Base-by-base conservation (phyloP, 2,113 vertebrate species). In the Rhipidura dahli region DNA sequence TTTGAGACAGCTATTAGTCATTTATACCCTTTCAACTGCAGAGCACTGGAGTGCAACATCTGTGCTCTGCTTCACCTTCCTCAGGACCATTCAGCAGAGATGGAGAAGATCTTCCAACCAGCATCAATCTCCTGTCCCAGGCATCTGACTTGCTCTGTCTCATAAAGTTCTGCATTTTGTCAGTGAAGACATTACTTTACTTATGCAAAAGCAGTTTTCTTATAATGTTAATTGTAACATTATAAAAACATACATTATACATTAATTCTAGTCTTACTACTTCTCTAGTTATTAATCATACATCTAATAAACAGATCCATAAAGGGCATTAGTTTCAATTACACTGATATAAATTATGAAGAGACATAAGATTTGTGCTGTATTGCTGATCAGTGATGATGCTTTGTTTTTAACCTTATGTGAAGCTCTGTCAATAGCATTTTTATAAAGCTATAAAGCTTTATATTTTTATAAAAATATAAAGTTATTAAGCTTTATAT, bases 1-100 rank as follows among this genome's bases (percentile, higher is more conserved):
- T 90, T 88, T 63, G 54, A 81, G 87, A 89, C 87, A 87, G 79
- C 68, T 75, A 33, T 95, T 94, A 78, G 69, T 94, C 87, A 87
- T 92, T 91, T 81, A 87, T 54, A n/a, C 68, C 50, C 68, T 97
- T 86, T 89, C 59, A 63, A 9, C 54, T 90, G 30, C 45, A 63
- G 68, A 90, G 21, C 49, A 26, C 23, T 93, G 82, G 82, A 1
- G 11, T 86, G 51, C 47, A 94, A 79, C 69, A 71, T 83, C 86
- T 90, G 72, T 84, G 56, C 65, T 92, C 37, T 70, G 13, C 76
- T 64, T 87, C 64, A 94, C 71, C 92, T 96, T 96, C 59, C 79
- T 59, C 28, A 42, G 76, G 39, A 47, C 68, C 60, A 18, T 31
- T n/a, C 33, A 75, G 56, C 53, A 92, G 83, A 75, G 40, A 7